Percentiles rank a stretch among this genome's conserved stretches.
phyloP scores from a whole-genome alignment of 1,140 invertebrate species.

The Trachelipus rathkii region DNA sequence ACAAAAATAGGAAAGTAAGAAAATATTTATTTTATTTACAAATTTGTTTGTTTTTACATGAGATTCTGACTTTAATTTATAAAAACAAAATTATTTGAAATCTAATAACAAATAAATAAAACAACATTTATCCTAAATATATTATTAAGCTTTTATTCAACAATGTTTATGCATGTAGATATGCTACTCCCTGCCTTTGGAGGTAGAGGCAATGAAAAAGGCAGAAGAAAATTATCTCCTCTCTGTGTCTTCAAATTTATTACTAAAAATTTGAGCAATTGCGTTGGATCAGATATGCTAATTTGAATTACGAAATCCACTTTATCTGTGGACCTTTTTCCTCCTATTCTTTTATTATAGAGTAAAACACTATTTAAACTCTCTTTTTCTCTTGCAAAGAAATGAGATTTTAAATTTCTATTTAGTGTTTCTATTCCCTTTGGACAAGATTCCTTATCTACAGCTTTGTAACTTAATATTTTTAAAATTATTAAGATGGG shows the following conservation, averaged over 20 bases:
- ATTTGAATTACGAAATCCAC: not conserved
- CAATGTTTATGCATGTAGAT: no score
- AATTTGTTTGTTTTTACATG: no score
- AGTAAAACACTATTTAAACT: not conserved
- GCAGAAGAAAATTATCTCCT: not conserved
- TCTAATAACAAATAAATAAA: no score
- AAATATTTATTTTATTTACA: no score
- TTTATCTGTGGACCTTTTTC: not conserved
- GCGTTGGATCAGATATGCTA: not conserved
- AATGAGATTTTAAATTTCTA: not conserved
- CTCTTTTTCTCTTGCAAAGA: not conserved
- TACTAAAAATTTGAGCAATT: not conserved
- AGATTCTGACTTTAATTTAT: no score
- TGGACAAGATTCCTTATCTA: not conserved
- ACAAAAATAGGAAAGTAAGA: no score
- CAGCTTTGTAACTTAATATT: not conserved
- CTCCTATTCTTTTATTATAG: not conserved
- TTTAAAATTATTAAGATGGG: not conserved
- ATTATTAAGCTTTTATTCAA: no score
- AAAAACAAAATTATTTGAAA: no score
- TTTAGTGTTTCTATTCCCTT: not conserved
- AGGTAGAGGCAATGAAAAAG: no score
- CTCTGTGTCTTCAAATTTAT: not conserved
- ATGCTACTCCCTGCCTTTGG: no score
- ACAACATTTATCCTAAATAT: no score